phyloP scores from a whole-genome alignment of 2,113 vertebrate species.

The Syngnathus floridae region DNA sequence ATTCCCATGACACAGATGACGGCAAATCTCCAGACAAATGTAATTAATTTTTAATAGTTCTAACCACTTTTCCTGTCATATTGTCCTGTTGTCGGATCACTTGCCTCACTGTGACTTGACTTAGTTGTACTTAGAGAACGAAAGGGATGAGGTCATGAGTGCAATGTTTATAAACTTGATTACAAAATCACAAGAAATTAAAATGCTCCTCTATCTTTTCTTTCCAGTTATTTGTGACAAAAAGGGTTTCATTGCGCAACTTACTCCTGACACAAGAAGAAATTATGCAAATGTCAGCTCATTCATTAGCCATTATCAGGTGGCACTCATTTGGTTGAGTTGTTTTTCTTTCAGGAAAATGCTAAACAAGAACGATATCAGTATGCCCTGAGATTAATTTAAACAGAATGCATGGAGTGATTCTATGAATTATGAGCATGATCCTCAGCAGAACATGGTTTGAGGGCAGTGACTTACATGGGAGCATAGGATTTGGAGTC shows the following conservation, averaged over 20 bases:
- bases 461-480: not conserved
- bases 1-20: too few relatives aligned
- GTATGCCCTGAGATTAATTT: not conserved
- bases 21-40: too few relatives aligned
- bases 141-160: conserved; percentile 12
- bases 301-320: conserved; percentile 38
- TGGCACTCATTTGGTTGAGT: conserved; percentile 15
- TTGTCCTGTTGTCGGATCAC: too few relatives aligned
- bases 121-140: not conserved
- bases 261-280: conserved; percentile 28
- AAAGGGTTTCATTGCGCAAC: not conserved
- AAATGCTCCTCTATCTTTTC: conserved; percentile 28
- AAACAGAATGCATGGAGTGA: not conserved
- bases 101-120: too few relatives aligned
- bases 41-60: too few relatives aligned
- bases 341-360: conserved; percentile 5
- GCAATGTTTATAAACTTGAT: conserved; percentile 27
- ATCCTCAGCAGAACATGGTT: not conserved
- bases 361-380: conserved; percentile 12
- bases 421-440: not conserved
- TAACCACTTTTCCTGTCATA: too few relatives aligned
- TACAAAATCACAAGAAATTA: conserved; percentile 28
- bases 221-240: conserved; percentile 20
- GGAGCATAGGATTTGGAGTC: not conserved
- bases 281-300: conserved; percentile 32